Percentiles rank a stretch among this genome's conserved stretches.
Conservation (phyloP, 2,113 vertebrate genomes). For the Corydoras maculifer region DNA sequence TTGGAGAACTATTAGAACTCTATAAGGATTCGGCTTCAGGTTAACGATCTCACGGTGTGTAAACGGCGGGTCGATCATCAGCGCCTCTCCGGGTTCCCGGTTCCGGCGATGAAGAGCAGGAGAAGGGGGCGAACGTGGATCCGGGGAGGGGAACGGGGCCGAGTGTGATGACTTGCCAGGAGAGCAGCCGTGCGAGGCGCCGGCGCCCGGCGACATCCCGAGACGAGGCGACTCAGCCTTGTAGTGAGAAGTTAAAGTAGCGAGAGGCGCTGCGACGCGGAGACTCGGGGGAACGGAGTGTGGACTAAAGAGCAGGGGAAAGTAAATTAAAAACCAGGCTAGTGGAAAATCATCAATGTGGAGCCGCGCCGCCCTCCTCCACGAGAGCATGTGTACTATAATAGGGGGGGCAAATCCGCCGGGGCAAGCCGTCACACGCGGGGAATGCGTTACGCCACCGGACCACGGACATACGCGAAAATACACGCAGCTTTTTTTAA, state of each 20-base stretch:
- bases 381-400: constrained; percentile 43
- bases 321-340: constrained; percentile 53
- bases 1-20: too few species aligned
- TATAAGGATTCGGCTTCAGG: too few species aligned
- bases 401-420: constrained; percentile 36
- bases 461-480: too few species aligned
- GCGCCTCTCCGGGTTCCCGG: too few species aligned
- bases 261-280: constrained; percentile 40
- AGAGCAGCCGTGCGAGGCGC: constrained; percentile 24
- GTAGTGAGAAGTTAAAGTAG: constrained; percentile 38
- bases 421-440: constrained; percentile 23
- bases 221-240: constrained; percentile 40
- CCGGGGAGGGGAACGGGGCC: constrained; percentile 25
- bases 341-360: constrained; percentile 53
- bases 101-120: constrained; percentile 33
- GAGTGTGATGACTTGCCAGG: constrained; percentile 38
- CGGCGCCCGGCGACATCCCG: not conserved
- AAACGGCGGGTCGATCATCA: too few species aligned
- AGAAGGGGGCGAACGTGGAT: constrained; percentile 29
- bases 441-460: not conserved
- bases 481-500: too few species aligned
- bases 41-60: too few species aligned
- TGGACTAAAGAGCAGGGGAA: constrained; percentile 45
- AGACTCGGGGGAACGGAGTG: constrained; percentile 40
- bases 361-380: constrained; percentile 36